These are phyloP conservation scores for Diprion similis DNA, from an alignment of 1,140 invertebrate species.

Conservation along the genomic window DNA sequence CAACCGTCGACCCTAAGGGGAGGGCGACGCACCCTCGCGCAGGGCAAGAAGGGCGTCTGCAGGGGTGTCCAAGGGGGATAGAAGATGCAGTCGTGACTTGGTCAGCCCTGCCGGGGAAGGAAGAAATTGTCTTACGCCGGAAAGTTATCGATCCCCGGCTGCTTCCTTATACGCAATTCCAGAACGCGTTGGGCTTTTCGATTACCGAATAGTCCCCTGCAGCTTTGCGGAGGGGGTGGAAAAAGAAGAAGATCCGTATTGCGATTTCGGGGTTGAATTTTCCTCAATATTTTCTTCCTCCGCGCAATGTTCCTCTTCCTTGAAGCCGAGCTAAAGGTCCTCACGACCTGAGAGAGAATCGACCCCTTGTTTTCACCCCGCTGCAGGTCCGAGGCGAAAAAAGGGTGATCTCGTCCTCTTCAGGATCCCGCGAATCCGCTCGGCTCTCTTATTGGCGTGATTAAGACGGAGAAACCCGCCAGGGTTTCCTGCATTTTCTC, in stretches of 20 bases:
- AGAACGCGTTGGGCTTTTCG: neutral
- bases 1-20: slow-evolving; percentile 31
- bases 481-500: slow-evolving; percentile 42
- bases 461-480: slow-evolving; percentile 28
- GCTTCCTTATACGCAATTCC: slow-evolving; percentile 1
- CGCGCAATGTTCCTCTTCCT: neutral
- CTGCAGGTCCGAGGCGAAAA: slow-evolving; percentile 2
- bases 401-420: slow-evolving; percentile 24
- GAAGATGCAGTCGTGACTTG: neutral
- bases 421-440: slow-evolving; percentile 28
- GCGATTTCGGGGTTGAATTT: neutral
- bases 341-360: neutral
- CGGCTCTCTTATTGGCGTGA: slow-evolving; percentile 30
- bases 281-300: neutral
- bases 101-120: neutral
- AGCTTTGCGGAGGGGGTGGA: neutral
- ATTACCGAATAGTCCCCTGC: neutral
- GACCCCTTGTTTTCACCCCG: neutral
- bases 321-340: neutral
- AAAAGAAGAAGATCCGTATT: neutral
- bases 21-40: slow-evolving; percentile 14
- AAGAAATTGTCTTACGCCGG: slow-evolving; percentile 4
- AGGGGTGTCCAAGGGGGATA: neutral
- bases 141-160: neutral
- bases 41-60: neutral